phyloP scores from a whole-genome alignment of 2,113 vertebrate species.

The Monarcha castaneiventris region DNA sequence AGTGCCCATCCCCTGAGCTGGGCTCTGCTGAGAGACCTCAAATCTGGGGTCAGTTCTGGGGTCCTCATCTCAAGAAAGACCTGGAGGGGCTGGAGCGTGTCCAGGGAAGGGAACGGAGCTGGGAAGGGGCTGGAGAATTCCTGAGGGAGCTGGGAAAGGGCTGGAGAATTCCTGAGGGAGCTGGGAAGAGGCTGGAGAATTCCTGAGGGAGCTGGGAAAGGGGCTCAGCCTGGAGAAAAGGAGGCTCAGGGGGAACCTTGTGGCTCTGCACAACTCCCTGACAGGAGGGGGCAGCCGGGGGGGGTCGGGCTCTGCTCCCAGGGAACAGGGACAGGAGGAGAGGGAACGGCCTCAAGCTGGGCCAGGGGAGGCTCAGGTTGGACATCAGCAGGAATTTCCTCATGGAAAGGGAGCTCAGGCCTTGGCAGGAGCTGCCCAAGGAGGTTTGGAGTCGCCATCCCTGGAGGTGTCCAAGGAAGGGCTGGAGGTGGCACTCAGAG shows the following conservation, averaged over 20 bases:
- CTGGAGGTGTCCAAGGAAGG: background rate
- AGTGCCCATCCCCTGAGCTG: background rate
- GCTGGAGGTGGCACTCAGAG: background rate
- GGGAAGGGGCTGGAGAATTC: background rate
- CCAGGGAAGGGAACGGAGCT: background rate
- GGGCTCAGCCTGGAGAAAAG: background rate
- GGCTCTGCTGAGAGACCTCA: background rate
- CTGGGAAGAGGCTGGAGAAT: too few relatives aligned
- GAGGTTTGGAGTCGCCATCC: background rate
- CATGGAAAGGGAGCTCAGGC: accelerated
- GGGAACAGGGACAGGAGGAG: background rate
- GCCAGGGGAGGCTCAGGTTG: background rate
- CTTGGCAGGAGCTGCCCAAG: background rate
- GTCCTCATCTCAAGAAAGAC: too few relatives aligned
- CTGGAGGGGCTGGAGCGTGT: too few relatives aligned
- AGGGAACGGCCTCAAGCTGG: background rate
- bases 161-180: too few relatives aligned
- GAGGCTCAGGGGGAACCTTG: background rate
- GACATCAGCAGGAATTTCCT: background rate
- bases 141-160: too few relatives aligned
- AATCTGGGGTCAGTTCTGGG: background rate
- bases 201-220: background rate
- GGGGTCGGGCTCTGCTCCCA: background rate
- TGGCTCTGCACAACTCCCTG: background rate
- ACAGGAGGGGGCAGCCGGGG: background rate